phyloP scores from a whole-genome alignment of 2,797 vertebrate genomes.

The Fistularia tabacaria region DNA sequence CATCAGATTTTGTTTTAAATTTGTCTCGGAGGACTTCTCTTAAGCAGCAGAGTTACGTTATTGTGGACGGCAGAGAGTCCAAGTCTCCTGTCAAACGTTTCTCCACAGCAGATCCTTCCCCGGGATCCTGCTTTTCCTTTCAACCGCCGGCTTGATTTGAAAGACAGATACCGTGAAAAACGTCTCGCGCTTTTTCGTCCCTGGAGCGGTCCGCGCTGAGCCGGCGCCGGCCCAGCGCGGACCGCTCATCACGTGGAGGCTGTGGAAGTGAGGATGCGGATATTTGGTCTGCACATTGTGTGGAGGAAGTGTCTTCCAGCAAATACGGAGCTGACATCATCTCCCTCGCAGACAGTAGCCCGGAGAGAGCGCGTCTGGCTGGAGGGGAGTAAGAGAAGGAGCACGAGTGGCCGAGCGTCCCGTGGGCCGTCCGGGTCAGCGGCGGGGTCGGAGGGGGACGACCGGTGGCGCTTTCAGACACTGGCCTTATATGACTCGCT shows the following conservation, averaged over 20 bases:
- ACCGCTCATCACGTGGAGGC: constrained; percentile 20
- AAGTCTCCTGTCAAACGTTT: no score
- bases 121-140: no score
- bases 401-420: background rate
- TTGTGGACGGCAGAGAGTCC: no score
- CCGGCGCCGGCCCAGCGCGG: constrained; percentile 3
- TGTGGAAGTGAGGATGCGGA: constrained; percentile 29
- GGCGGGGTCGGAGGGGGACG: constrained; percentile 42
- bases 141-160: no score
- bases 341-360: constrained; percentile 22
- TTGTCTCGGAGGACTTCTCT: no score
- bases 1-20: no score
- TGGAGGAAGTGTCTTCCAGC: constrained; percentile 30
- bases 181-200: no score
- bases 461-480: constrained; percentile 27
- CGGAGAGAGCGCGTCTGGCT: constrained; percentile 17
- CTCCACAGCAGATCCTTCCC: no score
- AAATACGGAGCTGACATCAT: constrained; percentile 55
- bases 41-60: no score
- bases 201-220: background rate
- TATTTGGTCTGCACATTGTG: constrained; percentile 39
- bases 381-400: constrained; percentile 3
- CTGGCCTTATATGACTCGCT: constrained; percentile 19
- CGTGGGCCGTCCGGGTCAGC: constrained; percentile 19
- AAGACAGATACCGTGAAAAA: no score